Percentiles rank a stretch among this genome's conserved stretches.
Conservation (phyloP, 2,797 vertebrate species). For the Leptatherina wallacei region DNA sequence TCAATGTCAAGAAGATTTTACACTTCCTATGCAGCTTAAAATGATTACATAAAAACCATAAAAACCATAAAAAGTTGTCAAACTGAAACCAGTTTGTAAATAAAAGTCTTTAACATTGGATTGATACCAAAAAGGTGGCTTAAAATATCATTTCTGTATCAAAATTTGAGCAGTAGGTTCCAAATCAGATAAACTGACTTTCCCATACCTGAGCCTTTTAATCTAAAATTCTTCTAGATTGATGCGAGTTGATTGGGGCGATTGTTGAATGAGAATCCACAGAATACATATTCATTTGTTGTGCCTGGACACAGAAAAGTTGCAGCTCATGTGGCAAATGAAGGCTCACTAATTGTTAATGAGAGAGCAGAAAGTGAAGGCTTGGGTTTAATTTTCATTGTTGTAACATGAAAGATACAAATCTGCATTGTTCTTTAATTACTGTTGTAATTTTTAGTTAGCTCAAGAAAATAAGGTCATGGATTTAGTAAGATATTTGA, state of each 20-base stretch:
- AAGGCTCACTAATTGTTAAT: background rate
- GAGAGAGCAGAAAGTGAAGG: background rate
- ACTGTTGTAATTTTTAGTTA: background rate
- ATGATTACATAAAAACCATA: background rate
- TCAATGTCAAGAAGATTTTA: background rate
- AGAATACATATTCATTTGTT: constrained; percentile 19
- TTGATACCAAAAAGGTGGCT: background rate
- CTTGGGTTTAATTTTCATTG: constrained; percentile 10
- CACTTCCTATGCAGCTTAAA: too few relatives aligned
- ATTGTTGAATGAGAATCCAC: constrained; percentile 10
- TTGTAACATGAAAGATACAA: constrained; percentile 3
- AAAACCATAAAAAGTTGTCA: background rate
- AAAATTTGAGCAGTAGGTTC: background rate
- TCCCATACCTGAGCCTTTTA: background rate
- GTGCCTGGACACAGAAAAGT: constrained; percentile 10
- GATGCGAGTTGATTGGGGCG: constrained; percentile 15
- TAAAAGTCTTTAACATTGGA: background rate
- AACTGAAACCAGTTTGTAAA: background rate
- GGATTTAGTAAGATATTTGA: constrained; percentile 55
- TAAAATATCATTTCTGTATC: background rate
- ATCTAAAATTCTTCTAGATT: constrained; percentile 16
- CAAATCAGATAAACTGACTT: background rate
- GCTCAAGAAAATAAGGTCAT: constrained; percentile 21
- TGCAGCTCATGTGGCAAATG: background rate
- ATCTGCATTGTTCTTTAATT: constrained; percentile 16